phyloP scores from a whole-genome alignment of 2,888 invertebrate genomes.

The Phortica okadai region DNA sequence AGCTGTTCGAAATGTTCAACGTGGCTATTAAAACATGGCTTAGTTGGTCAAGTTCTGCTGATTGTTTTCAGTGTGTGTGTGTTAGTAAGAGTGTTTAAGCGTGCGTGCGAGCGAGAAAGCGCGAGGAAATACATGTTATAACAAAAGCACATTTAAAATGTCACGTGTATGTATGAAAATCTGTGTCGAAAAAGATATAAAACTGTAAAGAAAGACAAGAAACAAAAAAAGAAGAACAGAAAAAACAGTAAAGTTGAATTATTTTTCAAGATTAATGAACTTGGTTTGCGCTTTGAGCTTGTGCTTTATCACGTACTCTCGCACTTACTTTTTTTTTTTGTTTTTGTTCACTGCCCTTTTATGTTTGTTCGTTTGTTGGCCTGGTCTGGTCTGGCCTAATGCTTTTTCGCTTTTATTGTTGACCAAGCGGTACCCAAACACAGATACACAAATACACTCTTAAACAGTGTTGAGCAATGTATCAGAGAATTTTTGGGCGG shows the following conservation, averaged over 20 bases:
- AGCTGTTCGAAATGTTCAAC: too few relatives aligned
- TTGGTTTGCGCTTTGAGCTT: background rate
- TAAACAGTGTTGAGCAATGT: too few relatives aligned
- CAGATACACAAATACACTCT: too few relatives aligned
- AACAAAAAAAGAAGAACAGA: background rate
- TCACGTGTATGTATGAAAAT: background rate
- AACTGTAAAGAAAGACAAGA: too few relatives aligned
- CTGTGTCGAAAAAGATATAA: background rate
- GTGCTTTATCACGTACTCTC: background rate
- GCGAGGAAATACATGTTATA: background rate
- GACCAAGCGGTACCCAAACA: too few relatives aligned
- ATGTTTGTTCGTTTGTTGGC: background rate
- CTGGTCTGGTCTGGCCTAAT: background rate
- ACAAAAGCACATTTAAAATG: background rate
- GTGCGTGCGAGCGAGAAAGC: background rate
- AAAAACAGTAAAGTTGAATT: background rate
- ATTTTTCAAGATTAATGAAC: background rate
- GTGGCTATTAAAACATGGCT: too few relatives aligned
- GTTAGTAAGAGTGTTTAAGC: background rate
- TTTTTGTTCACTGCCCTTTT: background rate
- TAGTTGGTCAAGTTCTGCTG: too few relatives aligned
- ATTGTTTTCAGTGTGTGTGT: too few relatives aligned
- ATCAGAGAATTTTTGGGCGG: too few relatives aligned
- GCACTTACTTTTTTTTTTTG: background rate
- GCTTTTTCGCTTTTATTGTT: background rate